Base-by-base conservation (phyloP, 1,140 invertebrate species). In the Calycopis cecrops region DNA sequence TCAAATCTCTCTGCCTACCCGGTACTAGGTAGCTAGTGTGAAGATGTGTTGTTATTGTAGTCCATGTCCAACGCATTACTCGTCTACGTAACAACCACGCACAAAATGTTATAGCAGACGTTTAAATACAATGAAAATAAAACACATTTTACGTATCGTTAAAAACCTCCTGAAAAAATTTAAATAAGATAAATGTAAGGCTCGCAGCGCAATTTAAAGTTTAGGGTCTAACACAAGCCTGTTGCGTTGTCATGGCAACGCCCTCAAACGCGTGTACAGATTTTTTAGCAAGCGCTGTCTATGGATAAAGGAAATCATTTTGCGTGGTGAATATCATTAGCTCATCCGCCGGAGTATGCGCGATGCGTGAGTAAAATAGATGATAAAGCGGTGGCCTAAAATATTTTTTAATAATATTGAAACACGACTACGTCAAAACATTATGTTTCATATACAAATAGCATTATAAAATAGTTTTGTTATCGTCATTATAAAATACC, bases 301-400 rank as follows among this genome's bases (percentile, higher is more conserved):
- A 65, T 64, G 77, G 65, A 73, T 75, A 73, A 75, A 81, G 72
- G 76, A 79, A 85, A 72, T 76, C 71, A 72, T 80, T 81, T 83
- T 76, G 74, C 68, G 70, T 73, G 76, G 73, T 85, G 79, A 85
- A 85, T 85, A 83, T 78, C 73, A 82, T 85, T 85, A 85, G 68
- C 64, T 62, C 57, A 70, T 72, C 60, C 48, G 61, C 28, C 16
- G 40, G 38, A 53, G 21, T 28, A 14, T 33, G 14, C 21, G 42
- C 28, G 21, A 44, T 44, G 49, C 60, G 55, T 60, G 51, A 55
- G 17, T 33, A 28, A 47, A 51, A 57, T n/a, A 18, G 37, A 33
- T 33, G 14, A 28, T 53, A 28, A 28, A 28, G 21, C 21, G 21
- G 2, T 28, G 21, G 21, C 21, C 21, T 28, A 28, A 28, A 28